Evolutionary conservation across 2,888 invertebrate species (phyloP).

Genomic region (Phengaris arion): DNA sequence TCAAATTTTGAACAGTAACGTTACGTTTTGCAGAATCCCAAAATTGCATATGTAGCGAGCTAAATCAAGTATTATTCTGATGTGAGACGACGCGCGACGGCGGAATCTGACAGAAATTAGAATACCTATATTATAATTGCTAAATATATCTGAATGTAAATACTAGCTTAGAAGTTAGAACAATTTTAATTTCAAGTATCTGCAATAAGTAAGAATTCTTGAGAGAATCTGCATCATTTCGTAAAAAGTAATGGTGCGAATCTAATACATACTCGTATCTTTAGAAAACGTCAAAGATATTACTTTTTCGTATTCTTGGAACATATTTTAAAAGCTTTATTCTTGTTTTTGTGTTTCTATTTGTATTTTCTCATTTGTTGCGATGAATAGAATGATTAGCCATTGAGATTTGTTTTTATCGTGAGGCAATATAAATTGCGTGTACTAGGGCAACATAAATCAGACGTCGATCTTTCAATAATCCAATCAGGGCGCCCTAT

Average conservation of each 20-base stretch:
- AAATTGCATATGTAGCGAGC: slow-evolving; percentile 18
- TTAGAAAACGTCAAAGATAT: too few relatives aligned
- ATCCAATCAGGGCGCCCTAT: slow-evolving; percentile 70
- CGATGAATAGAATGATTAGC: background rate
- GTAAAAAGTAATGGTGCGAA: too few relatives aligned
- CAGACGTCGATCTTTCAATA: slow-evolving; percentile 72
- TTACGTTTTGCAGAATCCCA: slow-evolving; percentile 9
- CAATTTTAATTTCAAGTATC: too few relatives aligned
- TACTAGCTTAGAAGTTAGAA: too few relatives aligned
- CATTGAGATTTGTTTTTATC: slow-evolving; percentile 35
- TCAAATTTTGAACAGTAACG: background rate
- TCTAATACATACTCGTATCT: too few relatives aligned
- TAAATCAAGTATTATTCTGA: slow-evolving; percentile 20
- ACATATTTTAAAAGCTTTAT: background rate
- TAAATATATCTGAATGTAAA: background rate
- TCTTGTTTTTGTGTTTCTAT: background rate
- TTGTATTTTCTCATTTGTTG: background rate
- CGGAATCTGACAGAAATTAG: background rate
- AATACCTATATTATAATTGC: background rate
- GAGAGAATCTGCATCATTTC: too few relatives aligned
- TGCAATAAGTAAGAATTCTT: too few relatives aligned
- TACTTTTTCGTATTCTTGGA: background rate
- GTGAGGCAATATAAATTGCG: slow-evolving; percentile 31
- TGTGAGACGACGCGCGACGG: background rate
- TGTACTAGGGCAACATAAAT: slow-evolving; percentile 52